These are phyloP conservation scores for Cylindroiulus punctatus DNA, from an alignment of 2,888 invertebrate genomes.

Conservation along the genomic window DNA sequence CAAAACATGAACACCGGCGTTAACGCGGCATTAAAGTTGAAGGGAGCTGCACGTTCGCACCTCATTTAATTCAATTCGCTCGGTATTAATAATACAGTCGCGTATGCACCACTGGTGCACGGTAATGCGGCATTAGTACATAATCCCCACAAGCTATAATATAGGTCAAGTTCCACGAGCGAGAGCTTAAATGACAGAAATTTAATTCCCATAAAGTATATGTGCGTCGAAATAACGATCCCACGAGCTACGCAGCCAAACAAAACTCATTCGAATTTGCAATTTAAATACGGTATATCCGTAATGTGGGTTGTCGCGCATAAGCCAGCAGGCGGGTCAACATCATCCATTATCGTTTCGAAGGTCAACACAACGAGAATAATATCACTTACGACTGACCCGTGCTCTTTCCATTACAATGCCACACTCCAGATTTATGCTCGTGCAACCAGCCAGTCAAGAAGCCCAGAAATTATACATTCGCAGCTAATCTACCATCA, in stretches of 20 bases:
- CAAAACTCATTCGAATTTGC: constrained; percentile 18
- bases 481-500: neutral
- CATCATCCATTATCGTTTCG: neutral
- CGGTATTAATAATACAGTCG: constrained; percentile 28
- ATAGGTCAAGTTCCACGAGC: constrained; percentile 6
- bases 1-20: neutral
- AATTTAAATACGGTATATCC: constrained; percentile 5
- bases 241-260: neutral
- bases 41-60: neutral
- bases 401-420: neutral
- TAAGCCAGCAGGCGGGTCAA: neutral
- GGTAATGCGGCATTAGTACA: constrained; percentile 1
- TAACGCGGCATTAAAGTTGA: constrained; percentile 43
- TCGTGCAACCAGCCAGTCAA: neutral
- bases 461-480: neutral
- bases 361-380: neutral
- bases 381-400: neutral
- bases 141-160: constrained; percentile 40
- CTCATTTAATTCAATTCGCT: constrained; percentile 30
- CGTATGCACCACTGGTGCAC: constrained; percentile 7
- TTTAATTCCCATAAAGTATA: constrained; percentile 40
- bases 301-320: neutral
- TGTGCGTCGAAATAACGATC: constrained; percentile 36
- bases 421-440: neutral
- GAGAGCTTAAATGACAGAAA: constrained; percentile 47